These are phyloP conservation scores for Phthorimaea operculella DNA, from an alignment of 1,140 invertebrate genomes.

Conservation along the genomic window DNA sequence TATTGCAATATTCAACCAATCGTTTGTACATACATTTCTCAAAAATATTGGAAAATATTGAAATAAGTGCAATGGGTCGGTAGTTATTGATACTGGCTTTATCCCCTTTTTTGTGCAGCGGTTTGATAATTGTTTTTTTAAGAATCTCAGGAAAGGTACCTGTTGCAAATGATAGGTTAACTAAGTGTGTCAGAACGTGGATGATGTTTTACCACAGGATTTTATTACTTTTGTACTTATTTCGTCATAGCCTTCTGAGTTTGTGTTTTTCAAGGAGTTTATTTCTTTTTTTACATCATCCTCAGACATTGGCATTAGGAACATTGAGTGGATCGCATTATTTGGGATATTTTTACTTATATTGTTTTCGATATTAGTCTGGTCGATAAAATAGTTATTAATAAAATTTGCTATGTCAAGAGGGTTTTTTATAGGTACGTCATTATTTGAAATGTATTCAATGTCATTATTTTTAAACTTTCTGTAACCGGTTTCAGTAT, in stretches of 20 bases:
- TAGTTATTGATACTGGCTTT: background rate
- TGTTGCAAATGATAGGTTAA: background rate
- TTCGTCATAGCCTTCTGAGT: background rate
- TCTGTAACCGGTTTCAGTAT: too few relatives aligned
- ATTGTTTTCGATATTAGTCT: too few relatives aligned
- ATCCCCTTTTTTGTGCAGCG: background rate
- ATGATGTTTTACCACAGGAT: background rate
- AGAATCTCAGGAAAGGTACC: background rate
- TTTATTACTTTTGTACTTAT: background rate
- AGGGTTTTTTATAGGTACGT: too few relatives aligned
- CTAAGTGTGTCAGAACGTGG: background rate
- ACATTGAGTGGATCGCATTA: too few relatives aligned
- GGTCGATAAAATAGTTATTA: too few relatives aligned
- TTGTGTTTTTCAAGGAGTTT: background rate
- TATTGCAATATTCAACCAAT: background rate
- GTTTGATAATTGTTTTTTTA: background rate
- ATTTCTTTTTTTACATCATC: too few relatives aligned
- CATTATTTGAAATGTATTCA: too few relatives aligned
- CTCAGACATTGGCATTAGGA: too few relatives aligned
- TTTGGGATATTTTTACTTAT: too few relatives aligned
- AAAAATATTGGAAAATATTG: background rate
- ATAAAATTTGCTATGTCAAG: too few relatives aligned
- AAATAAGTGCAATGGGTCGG: background rate
- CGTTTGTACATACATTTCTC: background rate
- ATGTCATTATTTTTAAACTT: too few relatives aligned